Conservation (phyloP, 2,888 invertebrate genomes). For the Macrophya annulata region DNA sequence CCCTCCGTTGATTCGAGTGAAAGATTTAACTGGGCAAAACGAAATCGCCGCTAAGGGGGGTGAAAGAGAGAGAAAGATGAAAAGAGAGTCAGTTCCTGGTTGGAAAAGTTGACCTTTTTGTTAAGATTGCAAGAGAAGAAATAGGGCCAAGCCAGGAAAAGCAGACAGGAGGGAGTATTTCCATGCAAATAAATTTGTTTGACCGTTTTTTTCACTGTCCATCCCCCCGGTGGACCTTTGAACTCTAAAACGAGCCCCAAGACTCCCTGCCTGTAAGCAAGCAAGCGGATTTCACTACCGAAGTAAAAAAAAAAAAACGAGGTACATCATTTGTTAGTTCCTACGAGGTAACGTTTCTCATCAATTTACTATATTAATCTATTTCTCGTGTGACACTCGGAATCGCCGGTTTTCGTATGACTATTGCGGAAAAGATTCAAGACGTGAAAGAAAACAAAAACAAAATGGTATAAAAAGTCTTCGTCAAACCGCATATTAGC, state of each 20-base stretch:
- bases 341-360: conserved; percentile 59
- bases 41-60: not conserved
- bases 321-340: conserved; percentile 66
- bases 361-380: conserved; percentile 57
- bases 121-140: conserved; percentile 39
- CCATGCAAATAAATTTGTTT: conserved; percentile 69
- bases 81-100: not conserved
- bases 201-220: conserved; percentile 61
- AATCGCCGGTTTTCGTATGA: not conserved
- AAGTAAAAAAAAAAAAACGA: conserved; percentile 65
- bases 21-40: conserved; percentile 13
- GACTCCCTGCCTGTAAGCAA: not conserved
- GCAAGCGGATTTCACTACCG: conserved; percentile 34
- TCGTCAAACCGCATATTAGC: conserved; percentile 17
- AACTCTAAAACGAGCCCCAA: conserved; percentile 67
- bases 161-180: conserved; percentile 45
- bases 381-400: conserved; percentile 25
- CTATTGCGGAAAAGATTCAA: not conserved
- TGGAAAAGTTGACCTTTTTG: conserved; percentile 51
- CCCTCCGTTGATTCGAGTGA: not conserved
- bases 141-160: not conserved
- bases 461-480: conserved; percentile 22
- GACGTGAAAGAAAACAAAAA: not conserved
- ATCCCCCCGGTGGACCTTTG: conserved; percentile 60
- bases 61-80: not conserved